These are phyloP conservation scores for Pemphredon lugubris DNA, from an alignment of 2,888 invertebrate genomes.

Conservation along the genomic window DNA sequence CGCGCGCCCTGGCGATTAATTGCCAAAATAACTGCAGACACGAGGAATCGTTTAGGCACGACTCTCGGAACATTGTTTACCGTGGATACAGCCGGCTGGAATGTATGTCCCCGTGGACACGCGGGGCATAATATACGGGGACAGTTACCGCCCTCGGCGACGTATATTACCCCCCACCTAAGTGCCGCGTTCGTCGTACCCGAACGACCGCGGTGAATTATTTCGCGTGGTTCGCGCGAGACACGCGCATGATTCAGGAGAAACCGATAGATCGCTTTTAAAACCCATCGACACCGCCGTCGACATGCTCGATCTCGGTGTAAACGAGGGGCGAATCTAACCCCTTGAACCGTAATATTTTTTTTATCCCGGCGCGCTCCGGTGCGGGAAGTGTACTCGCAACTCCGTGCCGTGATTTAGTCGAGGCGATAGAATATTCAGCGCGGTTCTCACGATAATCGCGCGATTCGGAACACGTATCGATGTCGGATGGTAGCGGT, in stretches of 20 bases:
- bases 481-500: no score
- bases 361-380: no score
- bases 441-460: no score
- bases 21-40: conserved; percentile 76
- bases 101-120: conserved; percentile 70
- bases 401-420: no score
- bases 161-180: conserved; percentile 74
- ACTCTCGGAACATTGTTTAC: conserved; percentile 69
- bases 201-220: conserved; percentile 45
- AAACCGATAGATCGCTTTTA: conserved; percentile 44
- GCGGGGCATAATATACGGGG: conserved; percentile 74
- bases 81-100: conserved; percentile 60
- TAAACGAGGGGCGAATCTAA: background rate
- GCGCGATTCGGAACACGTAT: no score
- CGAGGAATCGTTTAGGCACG: conserved; percentile 76
- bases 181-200: conserved; percentile 61
- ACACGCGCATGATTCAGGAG: conserved; percentile 48
- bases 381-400: no score
- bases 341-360: no score
- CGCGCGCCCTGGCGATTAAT: conserved; percentile 71
- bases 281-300: conserved; percentile 15
- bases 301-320: background rate
- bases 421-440: no score
- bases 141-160: conserved; percentile 76
- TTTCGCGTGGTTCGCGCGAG: conserved; percentile 37